Base-by-base conservation (phyloP, 2,113 vertebrate species). In the Pachyramphus minor region DNA sequence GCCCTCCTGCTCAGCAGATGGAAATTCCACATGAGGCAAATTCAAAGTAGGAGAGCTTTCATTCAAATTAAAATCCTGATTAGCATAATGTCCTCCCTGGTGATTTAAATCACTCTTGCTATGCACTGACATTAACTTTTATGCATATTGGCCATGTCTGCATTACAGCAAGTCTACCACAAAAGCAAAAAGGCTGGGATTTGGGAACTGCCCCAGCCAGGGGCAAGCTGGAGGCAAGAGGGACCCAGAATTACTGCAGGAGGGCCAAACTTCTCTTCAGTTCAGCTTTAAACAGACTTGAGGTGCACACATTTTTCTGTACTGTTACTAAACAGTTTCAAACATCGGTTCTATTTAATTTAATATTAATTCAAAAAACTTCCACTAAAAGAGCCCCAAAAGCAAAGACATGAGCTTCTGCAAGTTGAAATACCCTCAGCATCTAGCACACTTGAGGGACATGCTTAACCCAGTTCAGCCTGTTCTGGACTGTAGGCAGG, bases 1-100 rank as follows among this genome's bases (percentile, higher is more conserved):
- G 64, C 66, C 69, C 83, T 94, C 85, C 81, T 74, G 78, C 47
- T 79, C 81, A 56, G 73, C 91, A 96, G 77, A 95, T 86, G 84
- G 68, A 92, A 87, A 92, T 90, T 84, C 74, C 30, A 5, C 90
- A 92, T 41, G 60, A 93, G 49, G 64, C 58, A 96, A 81, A 94
- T 69, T 86, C 82, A 73, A 88, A 95, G 72, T 8, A 82, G 81
- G 21, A 80, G 35, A 91, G 44, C 41, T 95, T 92, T 84, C 88
- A 84, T 88, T 96, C 79, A 90, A 50, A 91, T 79, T 77, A 49
- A 93, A 95, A 76, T 63, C 31, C 62, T 37, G 35, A 86, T 87
- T 89, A 82, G 50, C 89, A 92, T 75, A 74, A 82, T 55, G 60
- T 90, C 50, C 71, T 91, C 73, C 58, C 72, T 66, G 67, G 41